Evolutionary conservation across 2,797 vertebrate species (phyloP).

Genomic region (Halcyon smyrnensis): DNA sequence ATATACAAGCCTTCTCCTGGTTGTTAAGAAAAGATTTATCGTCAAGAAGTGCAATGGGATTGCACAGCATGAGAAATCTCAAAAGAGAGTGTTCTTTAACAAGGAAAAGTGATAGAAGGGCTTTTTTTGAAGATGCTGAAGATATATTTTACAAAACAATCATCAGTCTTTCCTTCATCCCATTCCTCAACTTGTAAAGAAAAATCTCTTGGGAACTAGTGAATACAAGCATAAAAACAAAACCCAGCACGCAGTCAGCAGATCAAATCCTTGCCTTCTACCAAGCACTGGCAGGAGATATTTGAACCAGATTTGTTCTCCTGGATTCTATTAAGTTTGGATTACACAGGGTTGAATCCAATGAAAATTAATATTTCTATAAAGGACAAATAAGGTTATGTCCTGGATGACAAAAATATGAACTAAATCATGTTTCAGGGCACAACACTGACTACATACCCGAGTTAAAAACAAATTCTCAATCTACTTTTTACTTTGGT

Average conservation of each 20-base stretch:
- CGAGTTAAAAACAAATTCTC: not conserved
- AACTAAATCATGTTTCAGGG: not conserved
- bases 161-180: not conserved
- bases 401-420: conserved; percentile 20
- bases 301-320: conserved; percentile 1
- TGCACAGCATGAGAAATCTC: not conserved
- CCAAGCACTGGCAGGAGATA: not conserved
- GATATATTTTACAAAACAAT: not conserved
- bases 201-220: not conserved
- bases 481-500: not conserved
- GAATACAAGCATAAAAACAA: not conserved
- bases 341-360: conserved; percentile 27
- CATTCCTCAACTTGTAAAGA: not conserved
- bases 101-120: not conserved
- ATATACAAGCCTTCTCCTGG: not conserved
- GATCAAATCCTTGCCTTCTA: conserved; percentile 4
- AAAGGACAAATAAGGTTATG: not conserved
- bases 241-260: not conserved
- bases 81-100: not conserved
- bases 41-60: not conserved
- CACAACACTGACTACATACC: not conserved
- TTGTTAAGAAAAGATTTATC: not conserved
- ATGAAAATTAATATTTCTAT: conserved; percentile 35
- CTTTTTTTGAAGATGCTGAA: not conserved
- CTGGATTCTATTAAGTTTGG: not conserved